These are phyloP conservation scores for Dinomys branickii DNA, from an alignment of 2,113 vertebrate genomes.

Conservation along the genomic window DNA sequence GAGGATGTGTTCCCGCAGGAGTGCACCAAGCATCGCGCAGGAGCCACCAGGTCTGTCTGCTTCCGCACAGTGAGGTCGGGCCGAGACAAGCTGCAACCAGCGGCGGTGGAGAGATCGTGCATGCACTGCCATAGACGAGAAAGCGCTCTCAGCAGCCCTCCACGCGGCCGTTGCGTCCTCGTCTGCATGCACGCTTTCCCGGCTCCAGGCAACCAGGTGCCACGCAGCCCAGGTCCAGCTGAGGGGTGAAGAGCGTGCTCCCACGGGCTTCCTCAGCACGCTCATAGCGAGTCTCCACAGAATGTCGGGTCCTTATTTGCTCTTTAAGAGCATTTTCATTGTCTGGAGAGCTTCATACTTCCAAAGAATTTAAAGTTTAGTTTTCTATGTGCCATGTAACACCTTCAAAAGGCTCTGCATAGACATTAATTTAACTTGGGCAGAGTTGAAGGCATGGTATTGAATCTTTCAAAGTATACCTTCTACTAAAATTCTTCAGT, in stretches of 20 bases:
- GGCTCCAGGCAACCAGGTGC: background rate
- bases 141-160: background rate
- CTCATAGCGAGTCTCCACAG: too few species aligned
- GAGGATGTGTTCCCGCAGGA: background rate
- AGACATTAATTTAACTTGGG: background rate
- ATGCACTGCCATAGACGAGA: background rate
- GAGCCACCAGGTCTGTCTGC: background rate
- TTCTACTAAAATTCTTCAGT: background rate
- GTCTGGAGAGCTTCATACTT: background rate
- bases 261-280: background rate
- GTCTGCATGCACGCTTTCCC: background rate
- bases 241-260: accelerated
- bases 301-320: background rate
- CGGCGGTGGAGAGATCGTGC: background rate
- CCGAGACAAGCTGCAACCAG: background rate
- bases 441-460: background rate
- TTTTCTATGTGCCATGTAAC: background rate
- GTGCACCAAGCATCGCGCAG: background rate
- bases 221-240: background rate
- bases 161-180: background rate
- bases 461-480: background rate
- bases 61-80: background rate
- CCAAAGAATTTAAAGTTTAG: background rate
- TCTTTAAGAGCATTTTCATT: background rate
- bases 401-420: background rate